Evolutionary conservation across 1,140 invertebrate species (phyloP).

Genomic region (Drosophila repletoides): DNA sequence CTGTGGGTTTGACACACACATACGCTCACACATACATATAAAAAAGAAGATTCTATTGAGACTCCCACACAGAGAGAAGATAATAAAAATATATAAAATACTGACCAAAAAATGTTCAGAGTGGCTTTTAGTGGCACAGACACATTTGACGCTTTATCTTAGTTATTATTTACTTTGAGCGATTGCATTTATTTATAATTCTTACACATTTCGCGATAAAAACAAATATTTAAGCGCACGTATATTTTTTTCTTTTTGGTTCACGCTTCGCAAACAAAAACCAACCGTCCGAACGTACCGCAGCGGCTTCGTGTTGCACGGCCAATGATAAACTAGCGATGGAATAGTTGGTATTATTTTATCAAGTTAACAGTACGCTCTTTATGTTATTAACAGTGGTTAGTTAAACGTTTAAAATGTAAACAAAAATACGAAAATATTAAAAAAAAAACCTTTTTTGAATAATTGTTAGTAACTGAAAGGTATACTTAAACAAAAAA

Average conservation of each 20-base stretch:
- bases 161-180: conserved; percentile 55
- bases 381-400: conserved; percentile 11
- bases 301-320: conserved; percentile 6
- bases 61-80: conserved; percentile 63
- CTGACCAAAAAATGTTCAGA: conserved; percentile 53
- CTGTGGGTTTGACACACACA: conserved; percentile 43
- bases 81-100: conserved; percentile 41
- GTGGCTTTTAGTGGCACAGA: conserved; percentile 27
- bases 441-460: background rate
- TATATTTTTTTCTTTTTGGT: conserved; percentile 10
- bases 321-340: conserved; percentile 23
- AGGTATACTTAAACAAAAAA: background rate
- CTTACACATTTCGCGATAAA: conserved; percentile 54
- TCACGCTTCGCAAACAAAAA: background rate
- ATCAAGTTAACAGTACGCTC: background rate
- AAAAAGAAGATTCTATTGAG: conserved; percentile 54
- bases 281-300: conserved; percentile 20
- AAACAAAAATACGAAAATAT: background rate
- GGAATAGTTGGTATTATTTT: conserved; percentile 1
- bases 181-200: conserved; percentile 45
- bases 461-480: background rate
- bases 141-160: conserved; percentile 56
- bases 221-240: conserved; percentile 49
- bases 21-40: conserved; percentile 27
- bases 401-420: background rate